Base-by-base conservation (phyloP, 1,140 invertebrate genomes). In the Papilio polytes region DNA sequence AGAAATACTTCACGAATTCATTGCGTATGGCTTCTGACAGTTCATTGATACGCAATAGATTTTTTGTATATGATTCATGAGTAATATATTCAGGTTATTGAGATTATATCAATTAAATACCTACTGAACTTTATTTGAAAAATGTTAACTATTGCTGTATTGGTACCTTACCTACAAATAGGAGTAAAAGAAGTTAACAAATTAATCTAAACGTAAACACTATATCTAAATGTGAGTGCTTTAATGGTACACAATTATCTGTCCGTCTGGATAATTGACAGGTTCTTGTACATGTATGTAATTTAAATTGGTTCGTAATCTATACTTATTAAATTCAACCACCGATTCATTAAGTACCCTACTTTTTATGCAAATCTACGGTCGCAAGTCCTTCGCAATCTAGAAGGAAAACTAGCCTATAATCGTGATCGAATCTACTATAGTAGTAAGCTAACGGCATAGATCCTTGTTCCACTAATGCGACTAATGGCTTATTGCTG, bases 1-100 rank as follows among this genome's bases (percentile, higher is more conserved):
- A 26, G 31, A 70, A 70, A 31, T 70, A 70, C 63, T 70, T 70
- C 63, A 70, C 63, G 63, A 70, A 70, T 70, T 70, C 63, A 70
- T 70, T 70, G 63, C 26, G 31, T 70, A 70, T 70, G 31, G 26
- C 63, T 70, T 70, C 13, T 70, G 63, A 70, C 63, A 70, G 26
- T 13, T 70, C 63, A 70, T 70, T 31, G 63, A 70, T 70, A 31
- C 63, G 63, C 63, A 70, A 70, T 70, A 15, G 63, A 70, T 31
- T 18, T 63, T 63, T 63, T 63, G 22, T 20, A n/a, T 6, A 63
- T 63, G 22, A 63, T 63, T 63, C 59, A 63, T 63, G 59, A 63
- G 20, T 63, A 4, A 63, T n/a, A 26, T 22, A 26, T 63, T 10
- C 31, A 63, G 59, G 59, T 63, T 26, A 63, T 22, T 63, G 18